Base-by-base conservation (phyloP, 2,888 invertebrate genomes). In the Pediacus dermestoides region DNA sequence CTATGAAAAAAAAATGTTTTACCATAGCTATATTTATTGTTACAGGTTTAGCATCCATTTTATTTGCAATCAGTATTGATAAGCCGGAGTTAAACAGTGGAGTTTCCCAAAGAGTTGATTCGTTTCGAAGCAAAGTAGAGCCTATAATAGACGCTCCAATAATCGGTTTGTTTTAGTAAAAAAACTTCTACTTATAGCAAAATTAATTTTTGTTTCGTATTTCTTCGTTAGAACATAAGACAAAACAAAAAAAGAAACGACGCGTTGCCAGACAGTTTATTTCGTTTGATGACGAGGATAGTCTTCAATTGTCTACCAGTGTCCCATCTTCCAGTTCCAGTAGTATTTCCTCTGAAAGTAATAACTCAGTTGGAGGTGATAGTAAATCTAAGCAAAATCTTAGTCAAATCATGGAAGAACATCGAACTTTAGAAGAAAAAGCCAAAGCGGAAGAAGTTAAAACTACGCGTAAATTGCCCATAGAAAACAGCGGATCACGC, bases 61-160 rank as follows among this genome's bases (percentile, higher is more conserved):
- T 95, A 49, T 96, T 96, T 73, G 95, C 96, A 12, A 81, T 95
- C 63, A 85, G 82, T 60, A 87, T 94, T 43, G 93, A 95, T 72
- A 88, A 88, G 67, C 75, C 82, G 15, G 88, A 89, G 63, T 74
- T 91, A 37, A 88, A 85, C 77, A 66, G 73, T 70, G 66, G 63
- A 46, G 43, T 74, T 69, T 60, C 66, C 57, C 58, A 75, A 70
- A 56, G 68, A 61, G 49, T 66, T 71, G 70, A 67, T 62, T 59
- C 46, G 58, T 64, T 49, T 52, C 71, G 57, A 66, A 74, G 32
- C 80, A 60, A 57, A 44, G 48, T 50, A 16, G 67, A 88, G 63
- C 85, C 83, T 34, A 78, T 88, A 25, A 87, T 89, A 58, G 77
- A 80, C 44, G 74, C 82, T 9, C 78, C 81, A 1, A 69, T 77